Evolutionary conservation across 2,797 vertebrate species (phyloP).

Genomic region (Sebastes diploproa): DNA sequence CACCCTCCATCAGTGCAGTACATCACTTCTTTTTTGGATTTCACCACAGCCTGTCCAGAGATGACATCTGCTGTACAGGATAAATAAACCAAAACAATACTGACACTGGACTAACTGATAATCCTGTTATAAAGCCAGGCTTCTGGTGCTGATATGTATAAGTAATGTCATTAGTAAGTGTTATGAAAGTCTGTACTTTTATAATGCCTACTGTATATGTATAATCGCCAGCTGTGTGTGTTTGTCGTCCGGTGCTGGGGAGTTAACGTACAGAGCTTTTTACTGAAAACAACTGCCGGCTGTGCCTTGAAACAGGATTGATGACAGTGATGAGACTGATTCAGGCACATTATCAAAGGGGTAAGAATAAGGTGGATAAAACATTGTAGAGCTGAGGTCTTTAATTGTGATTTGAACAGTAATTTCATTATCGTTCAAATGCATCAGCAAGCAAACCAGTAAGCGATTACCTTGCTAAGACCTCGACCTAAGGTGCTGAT

Average conservation of each 20-base stretch:
- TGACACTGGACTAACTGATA: not conserved
- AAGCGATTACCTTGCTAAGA: too few relatives aligned
- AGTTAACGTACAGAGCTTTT: not conserved
- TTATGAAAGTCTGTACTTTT: not conserved
- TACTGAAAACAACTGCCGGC: not conserved
- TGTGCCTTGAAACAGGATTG: not conserved
- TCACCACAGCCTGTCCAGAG: not conserved
- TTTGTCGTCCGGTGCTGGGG: not conserved
- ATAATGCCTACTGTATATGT: not conserved
- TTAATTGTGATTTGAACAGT: too few relatives aligned
- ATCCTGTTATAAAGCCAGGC: not conserved
- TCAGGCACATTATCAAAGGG: accelerated
- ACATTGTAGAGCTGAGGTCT: too few relatives aligned
- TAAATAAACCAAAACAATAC: not conserved
- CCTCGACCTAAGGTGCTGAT: too few relatives aligned
- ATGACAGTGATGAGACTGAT: not conserved
- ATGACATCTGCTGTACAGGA: not conserved
- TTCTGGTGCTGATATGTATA: not conserved
- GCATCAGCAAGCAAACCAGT: too few relatives aligned
- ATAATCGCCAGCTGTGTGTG: not conserved
- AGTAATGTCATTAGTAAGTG: not conserved
- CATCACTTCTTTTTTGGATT: not conserved
- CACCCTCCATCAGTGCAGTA: not conserved
- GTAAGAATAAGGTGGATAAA: too few relatives aligned
- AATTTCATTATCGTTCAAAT: too few relatives aligned